phyloP scores from a whole-genome alignment of 2,888 invertebrate species.

The Troides helena region DNA sequence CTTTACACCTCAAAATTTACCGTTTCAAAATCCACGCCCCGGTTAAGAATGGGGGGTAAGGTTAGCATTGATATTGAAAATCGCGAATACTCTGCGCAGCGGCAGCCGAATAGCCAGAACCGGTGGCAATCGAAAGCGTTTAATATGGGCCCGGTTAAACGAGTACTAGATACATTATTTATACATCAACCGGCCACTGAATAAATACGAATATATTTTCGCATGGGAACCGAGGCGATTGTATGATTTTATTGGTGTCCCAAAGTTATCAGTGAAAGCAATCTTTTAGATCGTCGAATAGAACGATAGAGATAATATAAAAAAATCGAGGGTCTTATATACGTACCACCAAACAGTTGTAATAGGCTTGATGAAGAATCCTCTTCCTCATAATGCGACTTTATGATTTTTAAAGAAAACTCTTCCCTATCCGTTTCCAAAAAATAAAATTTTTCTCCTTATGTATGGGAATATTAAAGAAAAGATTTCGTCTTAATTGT shows the following conservation, averaged over 20 bases:
- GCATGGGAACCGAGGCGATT: background rate
- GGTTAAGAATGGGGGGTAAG: constrained; percentile 37
- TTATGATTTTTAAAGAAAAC: too few relatives aligned
- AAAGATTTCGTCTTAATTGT: too few relatives aligned
- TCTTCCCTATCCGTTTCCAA: too few relatives aligned
- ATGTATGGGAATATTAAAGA: too few relatives aligned
- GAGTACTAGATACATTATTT: constrained; percentile 33
- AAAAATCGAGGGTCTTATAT: too few relatives aligned
- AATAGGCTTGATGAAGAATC: too few relatives aligned
- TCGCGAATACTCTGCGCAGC: constrained; percentile 31
- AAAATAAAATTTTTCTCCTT: too few relatives aligned
- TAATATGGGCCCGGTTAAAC: constrained; percentile 15
- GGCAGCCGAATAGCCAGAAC: constrained; percentile 4
- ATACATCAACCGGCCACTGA: constrained; percentile 17
- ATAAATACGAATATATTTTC: constrained; percentile 15
- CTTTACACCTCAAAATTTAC: background rate
- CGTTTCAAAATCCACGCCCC: constrained; percentile 12
- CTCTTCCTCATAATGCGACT: too few relatives aligned
- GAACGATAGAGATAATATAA: too few relatives aligned
- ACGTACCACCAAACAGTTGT: too few relatives aligned
- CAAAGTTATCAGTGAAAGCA: background rate
- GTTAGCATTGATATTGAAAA: constrained; percentile 43
- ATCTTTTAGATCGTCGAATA: background rate
- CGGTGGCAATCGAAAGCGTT: constrained; percentile 12
- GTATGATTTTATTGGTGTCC: background rate